Base-by-base conservation (phyloP, 2,113 vertebrate genomes). In the Trematomus loennbergii region DNA sequence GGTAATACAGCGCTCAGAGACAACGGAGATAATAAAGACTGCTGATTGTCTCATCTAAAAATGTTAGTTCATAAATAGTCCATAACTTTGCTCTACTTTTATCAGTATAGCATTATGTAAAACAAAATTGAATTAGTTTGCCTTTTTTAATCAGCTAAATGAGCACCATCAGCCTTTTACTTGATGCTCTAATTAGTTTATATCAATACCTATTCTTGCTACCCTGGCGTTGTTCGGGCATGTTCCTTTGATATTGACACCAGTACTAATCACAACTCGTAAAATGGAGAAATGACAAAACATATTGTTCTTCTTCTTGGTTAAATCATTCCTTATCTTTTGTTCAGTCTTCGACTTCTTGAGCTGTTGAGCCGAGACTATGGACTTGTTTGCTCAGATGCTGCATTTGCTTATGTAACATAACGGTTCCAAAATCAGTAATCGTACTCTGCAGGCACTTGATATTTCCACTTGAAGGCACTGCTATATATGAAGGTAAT, bases 321-420 rank as follows among this genome's bases (percentile, higher is more conserved):
- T 71, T 52, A 12, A 25, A 52, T 78, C 13, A 54, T 20, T 18
- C 5, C 13, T 43, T 48, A 29, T 50, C 11, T 4, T 29, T 29
- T 29, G 29, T 73, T 25, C 13, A 1, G 53, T 66, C 20, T 29
- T 1, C 1, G 17, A n/a, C 20, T 75, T 10, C 49, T 58, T n/a
- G n/a, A n/a, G n/a, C 0, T 65, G n/a, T 73, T 50, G 17, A 69
- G 29, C 25, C 3, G 7, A 20, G 15, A 48, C 16, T 29, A 45
- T 15, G 43, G 49, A 57, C 48, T 77, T 2, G 25, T 67, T 58
- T 63, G 22, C 65, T 74, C 49, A 62, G 70, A 77, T 20, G 25
- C 57, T 59, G 45, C 36, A 45, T 61, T 74, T 49, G 29, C 63
- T 91, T 87, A 89, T 83, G 79, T 79, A 89, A 90, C 72, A 66